Evolutionary conservation across 2,888 invertebrate genomes (phyloP), one percentile per base, ranked within the genome.

Genomic region (Arrhopalites spinosus): DNA sequence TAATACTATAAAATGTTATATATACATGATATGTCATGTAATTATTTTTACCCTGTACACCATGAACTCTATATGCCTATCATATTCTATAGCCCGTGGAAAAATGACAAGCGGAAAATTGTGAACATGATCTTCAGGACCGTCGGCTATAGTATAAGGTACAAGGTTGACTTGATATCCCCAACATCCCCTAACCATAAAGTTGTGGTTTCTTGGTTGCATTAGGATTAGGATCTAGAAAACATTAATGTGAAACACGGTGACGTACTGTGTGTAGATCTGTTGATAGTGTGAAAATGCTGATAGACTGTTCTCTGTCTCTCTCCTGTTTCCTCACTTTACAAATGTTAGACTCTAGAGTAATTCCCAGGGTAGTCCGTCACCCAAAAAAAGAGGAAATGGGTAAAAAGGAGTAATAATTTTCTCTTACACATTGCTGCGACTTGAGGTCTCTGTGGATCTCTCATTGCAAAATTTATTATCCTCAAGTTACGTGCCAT

Each of bases 381-480:
- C 71, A 71, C 71, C 71, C 61, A 20, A 23, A 30, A 29, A 43
- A 71, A 59, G 20, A 67, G 45, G 45, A 68, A 68, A 68, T 68
- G 47, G 47, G 25, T 43, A 27, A 47, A 70, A n/a, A 56, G 15
- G 17, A 53, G 30, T 70, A 70, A 70, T 70, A 70, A 70, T 70
- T 70, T 70, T 70, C 70, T 56, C n/a, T 45, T 47, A 50, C 47
- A 56, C 20, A 53, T 15, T 23, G 53, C 53, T 69, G 47, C 8
- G 15, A 11, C 45, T 47, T 30, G n/a, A n/a, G 56, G 23, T 36
- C 56, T 56, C 56, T 11, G 23, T 30, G 70, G 59, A 56, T 30
- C 68, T n/a, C 68, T 70, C 56, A 53, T 70, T 70, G 70, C 70
- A 70, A 56, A 70, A 70, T 70, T 70, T 70, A 70, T 70, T 70